These are phyloP conservation scores for Aurelia sp. DNA, from an alignment of 30 jellyfish, hydroid and myxozoan genomes.

Conservation along the genomic window DNA sequence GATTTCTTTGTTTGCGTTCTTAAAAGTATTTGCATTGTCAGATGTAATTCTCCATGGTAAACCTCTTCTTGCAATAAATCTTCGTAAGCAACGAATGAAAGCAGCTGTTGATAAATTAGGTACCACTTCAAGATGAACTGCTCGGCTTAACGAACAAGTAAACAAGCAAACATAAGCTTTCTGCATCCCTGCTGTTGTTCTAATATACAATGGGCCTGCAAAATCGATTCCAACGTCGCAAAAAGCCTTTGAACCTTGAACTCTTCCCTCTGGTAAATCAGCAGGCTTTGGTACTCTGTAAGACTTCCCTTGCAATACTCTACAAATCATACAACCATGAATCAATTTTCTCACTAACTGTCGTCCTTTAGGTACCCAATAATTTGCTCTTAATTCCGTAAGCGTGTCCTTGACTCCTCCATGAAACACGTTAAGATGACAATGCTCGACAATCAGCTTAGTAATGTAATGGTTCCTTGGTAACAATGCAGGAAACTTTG, in stretches of 20 bases:
- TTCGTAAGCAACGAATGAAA: constrained; percentile 16
- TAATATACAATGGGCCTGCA: constrained; percentile 31
- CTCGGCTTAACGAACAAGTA: constrained; percentile 6
- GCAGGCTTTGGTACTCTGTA: constrained; percentile 29
- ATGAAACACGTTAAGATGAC: constrained; percentile 41
- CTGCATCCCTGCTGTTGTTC: constrained; percentile 3
- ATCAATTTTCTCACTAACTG: constrained; percentile 35
- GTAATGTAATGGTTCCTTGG: constrained; percentile 42
- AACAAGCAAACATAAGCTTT: constrained; percentile 24
- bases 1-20: no score
- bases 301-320: constrained; percentile 29
- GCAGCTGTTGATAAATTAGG: constrained; percentile 25
- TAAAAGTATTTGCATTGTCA: no score
- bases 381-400: constrained; percentile 33
- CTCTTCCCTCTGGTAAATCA: constrained; percentile 43
- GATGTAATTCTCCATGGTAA: no score
- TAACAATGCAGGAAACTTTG: constrained; percentile 19
- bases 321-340: constrained; percentile 19
- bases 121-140: constrained; percentile 10
- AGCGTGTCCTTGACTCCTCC: constrained; percentile 43
- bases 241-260: constrained; percentile 3
- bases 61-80: no score
- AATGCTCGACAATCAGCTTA: constrained; percentile 16
- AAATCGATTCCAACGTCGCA: constrained; percentile 19
- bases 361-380: constrained; percentile 36